Evolutionary conservation across 2,888 invertebrate genomes (phyloP), one percentile per base, ranked within the genome.

Genomic region (Myopa tessellatipennis): DNA sequence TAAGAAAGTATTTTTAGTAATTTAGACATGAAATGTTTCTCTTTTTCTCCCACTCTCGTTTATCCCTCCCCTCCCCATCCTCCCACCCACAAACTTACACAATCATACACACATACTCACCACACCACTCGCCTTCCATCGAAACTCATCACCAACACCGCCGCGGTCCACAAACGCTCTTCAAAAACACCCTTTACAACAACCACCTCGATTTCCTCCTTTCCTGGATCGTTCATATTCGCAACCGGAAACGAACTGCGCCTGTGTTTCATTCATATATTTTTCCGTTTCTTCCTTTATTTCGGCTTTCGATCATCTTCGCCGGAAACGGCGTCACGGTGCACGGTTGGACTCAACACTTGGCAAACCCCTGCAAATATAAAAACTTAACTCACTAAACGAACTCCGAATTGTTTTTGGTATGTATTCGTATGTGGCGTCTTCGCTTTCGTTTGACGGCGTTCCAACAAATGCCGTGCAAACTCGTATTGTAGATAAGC

Each of bases 11-110:
- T 80, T 82, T 82, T 78, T 80, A 82, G 80, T 83, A 84, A 84
- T 84, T 85, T 84, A 83, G 84, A 83, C 83, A 81, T 82, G 80
- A 81, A 80, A 79, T 81, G 83, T 81, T 83, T 83, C 83, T 83
- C 80, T 83, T 84, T 82, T 83, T 80, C 81, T 84, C 80, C 82
- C 81, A 82, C 82, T 84, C 82, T 82, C 82, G 81, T 81, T 80
- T 82, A 80, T 82, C 80, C 79, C 10, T 8, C 45, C 80, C 82
- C 80, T 82, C 80, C 82, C 80, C 6, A 6, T 81, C 82, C 80
- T 82, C 80, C 82, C 80, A 79, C 79, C 80, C 80, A 79, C 71
- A 65, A 78, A 80, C 79, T 76, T 76, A 80, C 78, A 80, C 78
- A 79, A 38, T 65, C 55, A 76, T 14, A 26, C 36, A 10, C 16